Conservation (phyloP, 2,113 vertebrate genomes). For the Chaetura pelagica region DNA sequence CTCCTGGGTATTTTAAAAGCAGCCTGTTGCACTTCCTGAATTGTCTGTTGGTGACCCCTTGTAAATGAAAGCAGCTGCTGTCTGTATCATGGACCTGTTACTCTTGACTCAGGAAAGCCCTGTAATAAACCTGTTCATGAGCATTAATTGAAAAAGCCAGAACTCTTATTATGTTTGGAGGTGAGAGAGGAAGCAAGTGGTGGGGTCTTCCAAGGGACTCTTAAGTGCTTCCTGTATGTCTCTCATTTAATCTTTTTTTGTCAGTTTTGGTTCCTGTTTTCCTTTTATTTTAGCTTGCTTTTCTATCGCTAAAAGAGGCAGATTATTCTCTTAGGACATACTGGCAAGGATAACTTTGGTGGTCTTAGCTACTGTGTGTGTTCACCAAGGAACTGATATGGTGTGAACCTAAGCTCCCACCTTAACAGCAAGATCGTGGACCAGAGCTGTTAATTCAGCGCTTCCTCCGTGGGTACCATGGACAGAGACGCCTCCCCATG, state of each 20-base stretch:
- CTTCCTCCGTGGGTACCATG: not conserved
- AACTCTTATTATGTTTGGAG: not conserved
- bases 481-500: not conserved
- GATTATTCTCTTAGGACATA: not conserved
- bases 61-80: slow-evolving; percentile 28
- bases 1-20: slow-evolving; percentile 56
- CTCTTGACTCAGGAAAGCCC: not conserved
- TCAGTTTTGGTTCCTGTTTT: not conserved
- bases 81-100: not conserved
- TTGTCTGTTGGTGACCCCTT: slow-evolving; percentile 24
- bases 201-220: not conserved
- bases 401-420: not conserved
- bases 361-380: not conserved
- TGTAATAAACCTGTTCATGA: not conserved
- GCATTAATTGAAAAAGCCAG: not conserved
- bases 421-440: rapidly evolving
- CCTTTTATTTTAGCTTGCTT: not conserved
- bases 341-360: not conserved
- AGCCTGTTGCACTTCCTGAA: slow-evolving; percentile 14
- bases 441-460: rapidly evolving
- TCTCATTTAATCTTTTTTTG: not conserved
- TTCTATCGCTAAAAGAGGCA: not conserved
- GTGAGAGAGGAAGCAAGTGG: not conserved
- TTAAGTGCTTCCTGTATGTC: not conserved
- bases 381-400: not conserved